Evolutionary conservation across 2,888 invertebrate genomes (phyloP).

Genomic region (Notocelia uddmanniana): DNA sequence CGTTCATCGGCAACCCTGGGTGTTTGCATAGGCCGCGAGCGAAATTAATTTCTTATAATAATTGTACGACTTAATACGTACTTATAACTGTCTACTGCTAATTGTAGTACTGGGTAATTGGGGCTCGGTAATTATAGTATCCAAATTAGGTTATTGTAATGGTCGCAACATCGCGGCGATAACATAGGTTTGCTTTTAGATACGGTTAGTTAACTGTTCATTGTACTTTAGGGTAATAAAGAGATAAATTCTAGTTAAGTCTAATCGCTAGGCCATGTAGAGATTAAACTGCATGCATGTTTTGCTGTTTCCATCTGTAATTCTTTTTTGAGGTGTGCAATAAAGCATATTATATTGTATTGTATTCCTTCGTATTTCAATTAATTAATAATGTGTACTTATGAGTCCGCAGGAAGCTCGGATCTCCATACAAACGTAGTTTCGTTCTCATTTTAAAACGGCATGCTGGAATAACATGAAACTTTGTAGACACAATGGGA

Average conservation of each 20-base stretch:
- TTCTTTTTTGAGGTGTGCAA: no score
- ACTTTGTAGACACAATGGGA: no score
- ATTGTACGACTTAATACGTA: constrained; percentile 44
- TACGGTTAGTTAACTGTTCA: constrained; percentile 20
- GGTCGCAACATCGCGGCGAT: constrained; percentile 8
- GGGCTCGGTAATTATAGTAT: constrained; percentile 50
- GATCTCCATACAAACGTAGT: no score
- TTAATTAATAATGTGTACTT: no score
- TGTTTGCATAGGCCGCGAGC: constrained; percentile 52
- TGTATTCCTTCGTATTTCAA: no score
- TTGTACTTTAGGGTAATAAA: background rate
- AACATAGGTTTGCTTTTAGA: constrained; percentile 31
- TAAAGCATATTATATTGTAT: no score
- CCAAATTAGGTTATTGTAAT: constrained; percentile 35
- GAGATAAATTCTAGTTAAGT: background rate
- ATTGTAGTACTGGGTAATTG: constrained; percentile 59
- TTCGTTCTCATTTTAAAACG: no score
- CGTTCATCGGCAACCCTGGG: constrained; percentile 23
- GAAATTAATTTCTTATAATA: constrained; percentile 56
- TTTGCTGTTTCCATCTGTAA: no score
- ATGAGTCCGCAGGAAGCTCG: no score
- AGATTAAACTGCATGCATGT: no score
- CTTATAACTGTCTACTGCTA: constrained; percentile 58
- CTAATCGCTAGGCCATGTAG: no score
- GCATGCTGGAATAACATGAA: no score